phyloP scores from a whole-genome alignment of 64 coral and sea anemone species.

The Pocillopora verrucosa region DNA sequence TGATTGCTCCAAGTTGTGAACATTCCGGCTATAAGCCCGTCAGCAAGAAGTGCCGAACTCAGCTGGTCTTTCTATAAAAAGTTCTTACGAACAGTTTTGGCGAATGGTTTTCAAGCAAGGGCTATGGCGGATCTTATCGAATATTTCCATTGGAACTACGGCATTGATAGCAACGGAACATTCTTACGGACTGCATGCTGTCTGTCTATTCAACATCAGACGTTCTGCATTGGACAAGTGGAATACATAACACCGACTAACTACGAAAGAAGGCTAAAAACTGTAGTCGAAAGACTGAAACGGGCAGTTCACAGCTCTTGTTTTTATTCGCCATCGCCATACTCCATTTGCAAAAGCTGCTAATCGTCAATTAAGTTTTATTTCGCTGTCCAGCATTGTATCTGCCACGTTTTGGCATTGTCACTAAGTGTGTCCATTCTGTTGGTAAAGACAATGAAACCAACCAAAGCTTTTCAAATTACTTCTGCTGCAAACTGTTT shows the following conservation, averaged over 20 bases:
- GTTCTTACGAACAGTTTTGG: constrained; percentile 46
- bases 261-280: constrained; percentile 1
- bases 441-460: constrained; percentile 46
- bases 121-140: constrained; percentile 79
- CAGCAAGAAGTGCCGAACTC: constrained; percentile 65
- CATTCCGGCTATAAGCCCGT: constrained; percentile 68
- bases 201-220: constrained; percentile 45
- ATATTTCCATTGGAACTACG: constrained; percentile 55
- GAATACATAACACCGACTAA: constrained; percentile 40
- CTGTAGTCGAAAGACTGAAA: constrained; percentile 52
- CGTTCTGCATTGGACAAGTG: constrained; percentile 63
- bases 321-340: constrained; percentile 15
- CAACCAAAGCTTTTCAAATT: constrained; percentile 47
- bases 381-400: background rate
- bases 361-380: constrained; percentile 38
- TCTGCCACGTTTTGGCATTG: constrained; percentile 19
- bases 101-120: constrained; percentile 64
- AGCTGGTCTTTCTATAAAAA: constrained; percentile 54
- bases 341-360: constrained; percentile 56
- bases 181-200: constrained; percentile 58
- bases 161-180: constrained; percentile 66
- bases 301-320: background rate
- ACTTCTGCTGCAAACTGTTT: constrained; percentile 30
- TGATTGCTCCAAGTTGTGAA: constrained; percentile 61
- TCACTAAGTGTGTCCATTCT: constrained; percentile 53